These are phyloP conservation scores for Tenthredo distinguenda DNA, from an alignment of 2,888 invertebrate species.

Conservation along the genomic window DNA sequence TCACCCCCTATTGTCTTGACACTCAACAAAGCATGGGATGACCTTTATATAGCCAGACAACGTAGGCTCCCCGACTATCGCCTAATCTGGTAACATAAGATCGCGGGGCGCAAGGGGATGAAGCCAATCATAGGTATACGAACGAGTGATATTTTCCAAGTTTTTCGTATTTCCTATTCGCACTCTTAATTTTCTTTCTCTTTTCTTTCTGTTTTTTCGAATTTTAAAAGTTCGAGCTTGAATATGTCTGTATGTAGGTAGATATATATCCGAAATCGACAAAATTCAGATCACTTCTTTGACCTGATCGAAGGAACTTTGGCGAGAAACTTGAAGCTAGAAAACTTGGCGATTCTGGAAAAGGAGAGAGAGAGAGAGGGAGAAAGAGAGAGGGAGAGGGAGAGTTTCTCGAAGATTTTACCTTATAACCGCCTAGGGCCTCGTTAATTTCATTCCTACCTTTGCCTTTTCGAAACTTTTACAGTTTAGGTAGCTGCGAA, in stretches of 20 bases:
- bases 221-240: background rate
- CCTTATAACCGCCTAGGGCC: constrained; percentile 54
- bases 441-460: constrained; percentile 54
- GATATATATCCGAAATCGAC: background rate
- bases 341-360: constrained; percentile 43
- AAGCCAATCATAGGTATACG: constrained; percentile 5
- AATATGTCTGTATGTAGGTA: background rate
- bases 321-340: constrained; percentile 38
- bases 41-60: constrained; percentile 51
- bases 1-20: constrained; percentile 53
- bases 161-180: background rate
- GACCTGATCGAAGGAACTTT: constrained; percentile 16
- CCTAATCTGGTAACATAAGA: constrained; percentile 15
- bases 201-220: background rate
- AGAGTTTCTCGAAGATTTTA: constrained; percentile 25
- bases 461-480: constrained; percentile 49
- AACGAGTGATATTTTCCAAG: background rate
- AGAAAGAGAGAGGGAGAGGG: background rate
- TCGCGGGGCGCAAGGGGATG: background rate
- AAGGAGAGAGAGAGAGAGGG: background rate
- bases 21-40: constrained; percentile 47
- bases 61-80: constrained; percentile 24
- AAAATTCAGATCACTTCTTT: constrained; percentile 46
- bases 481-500: constrained; percentile 14
- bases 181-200: background rate